Base-by-base conservation (phyloP, 2,797 vertebrate genomes). In the Petrocephalus schoutedeni region DNA sequence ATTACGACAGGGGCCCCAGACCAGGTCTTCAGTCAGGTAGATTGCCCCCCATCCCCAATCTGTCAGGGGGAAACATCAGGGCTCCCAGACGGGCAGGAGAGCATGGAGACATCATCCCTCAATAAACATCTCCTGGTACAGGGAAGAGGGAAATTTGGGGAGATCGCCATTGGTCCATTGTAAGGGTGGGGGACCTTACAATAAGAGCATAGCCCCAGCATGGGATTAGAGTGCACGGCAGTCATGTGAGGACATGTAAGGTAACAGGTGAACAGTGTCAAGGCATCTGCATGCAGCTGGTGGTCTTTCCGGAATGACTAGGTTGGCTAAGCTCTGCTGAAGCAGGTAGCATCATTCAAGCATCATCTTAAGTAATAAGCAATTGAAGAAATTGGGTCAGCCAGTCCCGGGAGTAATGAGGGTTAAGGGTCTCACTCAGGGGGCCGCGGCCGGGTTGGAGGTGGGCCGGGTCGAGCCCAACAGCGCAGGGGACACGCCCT, bases 1-100 rank as follows among this genome's bases (percentile, higher is more conserved):
- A 96, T 96, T 96, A 96, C 94, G 93, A 93, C 91, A 92, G 92
- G 92, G 92, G 93, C 92, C 94, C 94, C 94, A 93, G 91, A 95
- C 93, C 94, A 92, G 94, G 94, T 92, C 94, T 94, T 96, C 95
- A 94, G 94, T 95, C 87, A 90, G 89, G 86, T 88, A 94, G 94
- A 92, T 89, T 91, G 64, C 93, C 85, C 90, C 91, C 86, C 90
- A 92, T 92, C 92, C 92, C 92, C 95, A 91, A 94, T 92, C 93
- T 93, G 93, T 94, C 95, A 95, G 54, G 92, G 94, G 93, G 95
- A 94, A 94, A 93, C 95, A 94, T 93, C 89, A 89, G 80, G 85
- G 86, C 49, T 90, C 89, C 89, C 91, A 91, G 91, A 90, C 90
- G 89, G 92, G 88, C 23, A 87, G 88, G 89, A 87, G 36, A 88